phyloP scores from a whole-genome alignment of 2,113 vertebrate species.

The Aramus guarauna region DNA sequence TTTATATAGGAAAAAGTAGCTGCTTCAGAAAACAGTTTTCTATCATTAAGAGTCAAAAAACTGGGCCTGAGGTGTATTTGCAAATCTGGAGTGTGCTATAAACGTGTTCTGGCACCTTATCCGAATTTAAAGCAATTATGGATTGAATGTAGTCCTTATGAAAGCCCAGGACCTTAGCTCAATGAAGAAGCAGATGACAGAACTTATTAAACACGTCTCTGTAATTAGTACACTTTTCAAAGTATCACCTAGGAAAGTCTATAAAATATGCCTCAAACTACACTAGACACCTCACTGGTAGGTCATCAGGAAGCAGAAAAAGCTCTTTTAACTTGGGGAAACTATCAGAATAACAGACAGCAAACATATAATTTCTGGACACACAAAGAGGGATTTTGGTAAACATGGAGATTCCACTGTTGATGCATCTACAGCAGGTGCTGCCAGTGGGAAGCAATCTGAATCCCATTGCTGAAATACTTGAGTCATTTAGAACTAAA shows the following conservation, averaged over 20 bases:
- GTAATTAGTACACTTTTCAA: not conserved
- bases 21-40: not conserved
- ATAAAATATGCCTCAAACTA: not conserved
- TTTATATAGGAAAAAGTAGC: not conserved
- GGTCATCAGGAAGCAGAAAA: not conserved
- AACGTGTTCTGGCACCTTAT: not conserved
- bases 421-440: not conserved
- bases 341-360: not conserved
- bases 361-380: not conserved
- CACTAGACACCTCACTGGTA: not conserved
- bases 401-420: not conserved
- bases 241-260: not conserved
- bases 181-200: not conserved
- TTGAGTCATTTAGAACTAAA: not conserved
- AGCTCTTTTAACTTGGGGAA: not conserved
- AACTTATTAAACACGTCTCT: not conserved
- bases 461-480: not conserved
- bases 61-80: not conserved
- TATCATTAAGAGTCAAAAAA: not conserved
- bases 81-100: not conserved
- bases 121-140: not conserved
- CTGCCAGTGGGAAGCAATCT: not conserved
- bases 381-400: not conserved
- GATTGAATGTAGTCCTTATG: not conserved
- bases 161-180: not conserved